phyloP scores from a whole-genome alignment of 2,888 invertebrate genomes.

The Desoria tigrina region DNA sequence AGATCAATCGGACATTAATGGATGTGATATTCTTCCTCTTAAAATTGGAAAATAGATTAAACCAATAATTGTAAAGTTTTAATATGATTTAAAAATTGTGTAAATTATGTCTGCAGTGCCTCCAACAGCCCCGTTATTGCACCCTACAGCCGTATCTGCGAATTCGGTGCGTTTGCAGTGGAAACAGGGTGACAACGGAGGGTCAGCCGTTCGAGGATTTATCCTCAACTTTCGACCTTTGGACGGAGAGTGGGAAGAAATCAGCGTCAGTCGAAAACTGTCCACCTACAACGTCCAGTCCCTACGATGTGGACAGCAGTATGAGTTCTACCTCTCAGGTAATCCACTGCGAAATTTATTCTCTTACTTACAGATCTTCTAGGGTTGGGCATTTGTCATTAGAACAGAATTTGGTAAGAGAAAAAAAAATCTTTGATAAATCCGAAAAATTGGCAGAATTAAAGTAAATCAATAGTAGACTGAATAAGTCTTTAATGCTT shows the following conservation, averaged over 20 bases:
- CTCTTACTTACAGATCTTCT: not conserved
- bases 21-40: too few relatives aligned
- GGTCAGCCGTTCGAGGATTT: slow-evolving; percentile 62
- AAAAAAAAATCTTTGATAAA: too few relatives aligned
- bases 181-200: slow-evolving; percentile 63
- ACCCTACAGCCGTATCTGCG: slow-evolving; percentile 60
- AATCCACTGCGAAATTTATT: slow-evolving; percentile 19
- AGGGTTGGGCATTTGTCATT: too few relatives aligned
- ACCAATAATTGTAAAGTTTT: too few relatives aligned
- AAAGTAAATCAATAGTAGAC: too few relatives aligned
- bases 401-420: too few relatives aligned
- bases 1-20: too few relatives aligned
- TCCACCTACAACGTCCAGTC: slow-evolving; percentile 60
- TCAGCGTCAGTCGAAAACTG: slow-evolving; percentile 60
- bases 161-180: slow-evolving; percentile 63
- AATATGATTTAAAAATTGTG: too few relatives aligned
- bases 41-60: too few relatives aligned
- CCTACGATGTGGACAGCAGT: slow-evolving; percentile 58
- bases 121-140: slow-evolving; percentile 60
- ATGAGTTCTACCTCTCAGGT: slow-evolving; percentile 58
- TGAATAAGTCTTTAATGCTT: too few relatives aligned
- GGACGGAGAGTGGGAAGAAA: slow-evolving; percentile 64
- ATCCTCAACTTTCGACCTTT: slow-evolving; percentile 61
- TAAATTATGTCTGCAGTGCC: slow-evolving; percentile 54
- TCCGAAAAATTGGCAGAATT: too few relatives aligned